A percentile compares a stretch with the other conserved stretches of the same genome.
These are phyloP conservation scores for Osedax frankpressi DNA, from an alignment of 2,888 invertebrate genomes.

Conservation along the genomic window DNA sequence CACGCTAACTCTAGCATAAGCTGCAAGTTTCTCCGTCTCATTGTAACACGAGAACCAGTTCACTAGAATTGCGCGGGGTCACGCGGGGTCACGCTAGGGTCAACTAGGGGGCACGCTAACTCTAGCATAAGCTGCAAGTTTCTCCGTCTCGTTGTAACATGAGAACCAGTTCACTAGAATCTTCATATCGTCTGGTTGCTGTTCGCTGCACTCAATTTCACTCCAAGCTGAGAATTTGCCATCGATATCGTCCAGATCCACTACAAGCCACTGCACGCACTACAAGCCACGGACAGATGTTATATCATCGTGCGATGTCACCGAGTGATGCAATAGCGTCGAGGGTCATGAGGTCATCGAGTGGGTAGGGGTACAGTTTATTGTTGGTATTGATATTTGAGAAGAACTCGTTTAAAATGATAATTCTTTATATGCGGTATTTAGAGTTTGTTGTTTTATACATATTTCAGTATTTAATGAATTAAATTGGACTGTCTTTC, in stretches of 20 bases:
- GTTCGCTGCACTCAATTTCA: constrained; percentile 23
- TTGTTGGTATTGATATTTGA: too few species aligned
- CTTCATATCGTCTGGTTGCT: constrained; percentile 27
- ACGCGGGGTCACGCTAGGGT: not conserved
- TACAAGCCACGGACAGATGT: not conserved
- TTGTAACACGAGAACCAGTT: constrained; percentile 21
- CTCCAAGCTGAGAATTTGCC: constrained; percentile 23
- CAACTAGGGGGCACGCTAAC: constrained; percentile 2
- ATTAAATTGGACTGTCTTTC: too few species aligned
- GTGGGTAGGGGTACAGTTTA: too few species aligned
- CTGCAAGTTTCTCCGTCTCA: constrained; percentile 18
- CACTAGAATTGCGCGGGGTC: constrained; percentile 1
- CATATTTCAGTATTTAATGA: too few species aligned
- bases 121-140: constrained; percentile 21
- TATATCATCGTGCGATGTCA: constrained; percentile 3
- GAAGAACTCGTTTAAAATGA: too few species aligned
- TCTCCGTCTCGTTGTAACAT: constrained; percentile 17
- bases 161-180: constrained; percentile 21
- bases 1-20: too few species aligned
- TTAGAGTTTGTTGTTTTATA: too few species aligned
- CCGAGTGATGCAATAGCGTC: too few species aligned
- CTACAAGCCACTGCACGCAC: constrained; percentile 1
- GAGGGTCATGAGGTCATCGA: too few species aligned
- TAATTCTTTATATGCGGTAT: too few species aligned
- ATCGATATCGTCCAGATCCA: constrained; percentile 15